Conservation (phyloP, 2,888 invertebrate species). For the Apamea crenata region DNA sequence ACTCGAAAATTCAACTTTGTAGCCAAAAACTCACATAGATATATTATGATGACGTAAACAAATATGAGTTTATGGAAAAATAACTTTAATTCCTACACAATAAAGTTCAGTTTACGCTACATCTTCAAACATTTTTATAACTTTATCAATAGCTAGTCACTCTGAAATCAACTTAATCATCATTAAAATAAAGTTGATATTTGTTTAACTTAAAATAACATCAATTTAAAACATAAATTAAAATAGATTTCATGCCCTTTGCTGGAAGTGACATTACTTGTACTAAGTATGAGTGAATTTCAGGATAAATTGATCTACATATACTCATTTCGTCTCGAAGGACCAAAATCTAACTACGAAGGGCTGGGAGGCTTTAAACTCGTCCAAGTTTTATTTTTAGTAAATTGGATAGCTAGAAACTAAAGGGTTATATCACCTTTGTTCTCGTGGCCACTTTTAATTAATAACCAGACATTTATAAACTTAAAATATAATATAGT, state of each 20-base stretch:
- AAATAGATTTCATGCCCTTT: neutral
- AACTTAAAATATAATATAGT: conserved; percentile 1
- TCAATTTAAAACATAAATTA: too few species aligned
- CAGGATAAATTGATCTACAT: neutral
- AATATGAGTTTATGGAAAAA: too few species aligned
- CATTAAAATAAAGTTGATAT: too few species aligned
- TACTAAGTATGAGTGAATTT: neutral
- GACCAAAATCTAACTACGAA: neutral
- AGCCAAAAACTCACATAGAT: neutral
- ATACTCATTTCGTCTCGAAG: neutral
- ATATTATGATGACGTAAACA: too few species aligned
- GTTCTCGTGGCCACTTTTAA: conserved; percentile 24
- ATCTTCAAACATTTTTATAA: too few species aligned
- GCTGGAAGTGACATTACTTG: neutral
- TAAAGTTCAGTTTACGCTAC: too few species aligned
- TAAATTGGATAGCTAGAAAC: neutral
- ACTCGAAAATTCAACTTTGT: neutral
- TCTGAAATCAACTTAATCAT: too few species aligned
- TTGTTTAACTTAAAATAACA: too few species aligned
- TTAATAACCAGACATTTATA: neutral
- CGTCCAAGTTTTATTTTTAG: neutral
- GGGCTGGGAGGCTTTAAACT: too few species aligned
- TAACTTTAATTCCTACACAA: too few species aligned
- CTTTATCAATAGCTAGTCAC: too few species aligned
- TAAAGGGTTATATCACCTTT: neutral